Base-by-base conservation (phyloP, 2,888 invertebrate genomes). In the Tuberolachnus salignus region DNA sequence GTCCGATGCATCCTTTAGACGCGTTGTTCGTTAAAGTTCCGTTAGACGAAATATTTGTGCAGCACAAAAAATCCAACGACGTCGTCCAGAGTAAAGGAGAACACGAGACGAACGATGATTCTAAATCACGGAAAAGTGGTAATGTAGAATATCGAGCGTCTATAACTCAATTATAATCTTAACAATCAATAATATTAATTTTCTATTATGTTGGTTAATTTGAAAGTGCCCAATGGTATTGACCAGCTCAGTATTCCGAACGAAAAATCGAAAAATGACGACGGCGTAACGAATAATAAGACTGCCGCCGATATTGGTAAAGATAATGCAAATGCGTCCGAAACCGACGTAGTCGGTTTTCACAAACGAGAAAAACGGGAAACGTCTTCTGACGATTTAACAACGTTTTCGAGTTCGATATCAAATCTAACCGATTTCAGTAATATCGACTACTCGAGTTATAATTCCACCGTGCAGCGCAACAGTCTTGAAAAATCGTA, bases 21-120 rank as follows among this genome's bases (percentile, higher is more conserved):
- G 34, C 1, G 42, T 42, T 70, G 14, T 57, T 70, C 21, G 16
- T n/a, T 42, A 70, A 42, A 70, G 4, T 19, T 70, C 51, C 64
- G 14, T 21, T 64, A 1, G 21, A 46, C 21, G 46, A 9, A 19
- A 9, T 9, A 13, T 64, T 46, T 64, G 6, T 6, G 34, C 6
- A 46, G 19, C 14, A 64, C 3, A 42, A 63, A 63, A 42, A 63
- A 16, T 10, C 10, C 13, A 8, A 63, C 1, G 19, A 34, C 1
- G n/a, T 1, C 13, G 19, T 63, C 42, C 13, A 19, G n/a, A 63
- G 26, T 26, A 34, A 61, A n/a, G 55, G 3, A 61, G 26, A 2
- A 14, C 0, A 42, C 19, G 1, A 63, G 42, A 19, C 6, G 13
- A 44, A 34, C 34, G 6, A 34, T 34, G 3, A 34, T 34, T 4